Evolutionary conservation across 2,888 invertebrate species (phyloP).

Genomic region (Acrobasis suavella): DNA sequence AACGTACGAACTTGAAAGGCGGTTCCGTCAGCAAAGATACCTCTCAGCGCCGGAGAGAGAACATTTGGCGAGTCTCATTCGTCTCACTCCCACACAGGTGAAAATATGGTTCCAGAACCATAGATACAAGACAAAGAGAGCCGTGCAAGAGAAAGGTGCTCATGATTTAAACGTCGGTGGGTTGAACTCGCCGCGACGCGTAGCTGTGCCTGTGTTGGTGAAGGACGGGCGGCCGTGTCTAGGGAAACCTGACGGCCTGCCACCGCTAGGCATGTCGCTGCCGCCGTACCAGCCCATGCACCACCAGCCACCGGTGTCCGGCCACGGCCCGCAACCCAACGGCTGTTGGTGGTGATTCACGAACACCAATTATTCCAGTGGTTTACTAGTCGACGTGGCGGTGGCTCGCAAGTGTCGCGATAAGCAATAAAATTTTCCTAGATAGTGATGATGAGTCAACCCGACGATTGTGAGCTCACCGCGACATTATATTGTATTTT

Average conservation of each 20-base stretch:
- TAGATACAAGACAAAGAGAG: slow-evolving; percentile 99
- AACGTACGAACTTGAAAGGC: slow-evolving; percentile 96
- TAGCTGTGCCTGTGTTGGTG: slow-evolving; percentile 96
- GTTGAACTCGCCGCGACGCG: slow-evolving; percentile 92
- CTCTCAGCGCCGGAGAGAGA: slow-evolving; percentile 98
- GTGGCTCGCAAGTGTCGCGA: slow-evolving; percentile 35
- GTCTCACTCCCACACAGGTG: slow-evolving; percentile 97
- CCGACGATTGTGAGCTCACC: slow-evolving; percentile 27
- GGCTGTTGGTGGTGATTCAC: slow-evolving; percentile 82
- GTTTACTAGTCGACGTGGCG: slow-evolving; percentile 63
- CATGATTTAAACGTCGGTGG: slow-evolving; percentile 86
- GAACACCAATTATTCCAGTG: slow-evolving; percentile 43
- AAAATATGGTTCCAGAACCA: slow-evolving; percentile 99
- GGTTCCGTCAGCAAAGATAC: slow-evolving; percentile 98
- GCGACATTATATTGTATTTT: slow-evolving; percentile 25
- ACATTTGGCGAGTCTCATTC: slow-evolving; percentile 96
- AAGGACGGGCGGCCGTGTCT: slow-evolving; percentile 96
- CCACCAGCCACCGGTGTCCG: slow-evolving; percentile 65
- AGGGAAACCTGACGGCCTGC: slow-evolving; percentile 80
- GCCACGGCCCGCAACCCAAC: slow-evolving; percentile 63
- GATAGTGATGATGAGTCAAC: slow-evolving; percentile 14
- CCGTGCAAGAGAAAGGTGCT: slow-evolving; percentile 95
- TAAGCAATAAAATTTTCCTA: slow-evolving; percentile 24
- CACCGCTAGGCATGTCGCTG: slow-evolving; percentile 72
- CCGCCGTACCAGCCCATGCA: slow-evolving; percentile 78